These are phyloP conservation scores for Hipposideros armiger DNA, from an alignment of 2,113 vertebrate species.

Conservation along the genomic window DNA sequence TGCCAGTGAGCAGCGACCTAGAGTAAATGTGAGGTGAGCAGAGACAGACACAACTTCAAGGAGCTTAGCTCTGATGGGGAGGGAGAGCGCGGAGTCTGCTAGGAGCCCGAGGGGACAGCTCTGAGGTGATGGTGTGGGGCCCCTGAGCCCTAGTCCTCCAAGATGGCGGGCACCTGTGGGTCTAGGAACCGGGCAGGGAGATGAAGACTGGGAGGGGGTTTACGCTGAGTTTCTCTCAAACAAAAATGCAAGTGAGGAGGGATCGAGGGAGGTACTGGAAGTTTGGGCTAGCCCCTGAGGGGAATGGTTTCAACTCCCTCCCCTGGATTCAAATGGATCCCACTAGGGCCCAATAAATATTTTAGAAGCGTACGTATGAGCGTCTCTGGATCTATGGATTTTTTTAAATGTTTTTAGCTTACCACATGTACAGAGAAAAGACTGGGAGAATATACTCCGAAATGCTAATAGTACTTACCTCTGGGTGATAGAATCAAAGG, in stretches of 20 bases:
- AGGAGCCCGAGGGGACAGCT: neutral
- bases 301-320: neutral
- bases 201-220: neutral
- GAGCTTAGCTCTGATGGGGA: neutral
- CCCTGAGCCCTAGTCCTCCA: neutral
- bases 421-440: neutral
- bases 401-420: neutral
- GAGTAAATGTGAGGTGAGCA: too few relatives aligned
- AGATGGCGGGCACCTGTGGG: fast-evolving
- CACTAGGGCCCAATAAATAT: neutral
- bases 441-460: neutral
- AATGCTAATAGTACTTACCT: neutral
- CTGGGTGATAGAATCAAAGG: neutral
- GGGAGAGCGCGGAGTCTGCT: neutral
- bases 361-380: neutral
- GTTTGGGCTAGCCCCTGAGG: neutral
- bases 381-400: neutral
- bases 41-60: fast-evolving
- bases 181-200: neutral
- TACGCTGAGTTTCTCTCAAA: neutral
- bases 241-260: neutral
- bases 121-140: neutral
- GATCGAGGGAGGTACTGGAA: neutral
- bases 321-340: neutral
- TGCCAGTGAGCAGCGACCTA: neutral